phyloP scores from a whole-genome alignment of 1,140 invertebrate species.

The Habropoda laboriosa region DNA sequence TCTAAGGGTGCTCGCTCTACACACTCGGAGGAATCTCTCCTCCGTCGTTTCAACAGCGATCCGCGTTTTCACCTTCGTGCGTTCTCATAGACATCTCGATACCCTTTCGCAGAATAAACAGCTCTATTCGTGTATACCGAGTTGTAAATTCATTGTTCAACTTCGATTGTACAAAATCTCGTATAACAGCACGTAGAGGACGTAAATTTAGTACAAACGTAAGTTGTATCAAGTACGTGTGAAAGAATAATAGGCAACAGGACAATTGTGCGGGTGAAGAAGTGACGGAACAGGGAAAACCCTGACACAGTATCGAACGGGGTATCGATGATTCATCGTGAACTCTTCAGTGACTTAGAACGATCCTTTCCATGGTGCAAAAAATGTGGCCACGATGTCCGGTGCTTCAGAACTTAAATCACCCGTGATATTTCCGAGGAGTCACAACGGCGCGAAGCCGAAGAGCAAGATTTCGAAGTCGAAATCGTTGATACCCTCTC shows the following conservation, averaged over 20 bases:
- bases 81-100: too few species aligned
- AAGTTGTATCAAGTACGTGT: too few species aligned
- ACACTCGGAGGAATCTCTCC: slow-evolving; percentile 21
- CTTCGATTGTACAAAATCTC: too few species aligned
- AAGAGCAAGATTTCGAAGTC: slow-evolving; percentile 67
- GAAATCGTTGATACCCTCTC: slow-evolving; percentile 39
- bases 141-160: too few species aligned
- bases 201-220: too few species aligned
- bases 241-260: too few species aligned
- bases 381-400: slow-evolving; percentile 67
- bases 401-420: slow-evolving; percentile 63
- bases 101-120: neutral
- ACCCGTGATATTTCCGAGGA: slow-evolving; percentile 51
- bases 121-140: too few species aligned
- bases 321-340: neutral
- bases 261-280: neutral
- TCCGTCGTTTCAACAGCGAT: neutral
- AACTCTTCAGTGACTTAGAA: neutral
- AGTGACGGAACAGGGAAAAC: neutral
- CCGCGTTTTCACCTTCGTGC: neutral
- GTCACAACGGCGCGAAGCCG: slow-evolving; percentile 69
- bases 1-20: slow-evolving; percentile 65
- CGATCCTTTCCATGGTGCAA: neutral
- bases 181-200: too few species aligned
- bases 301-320: neutral